These are phyloP conservation scores for Sebastes nivosus DNA, from an alignment of 2,797 vertebrate genomes.

Conservation along the genomic window DNA sequence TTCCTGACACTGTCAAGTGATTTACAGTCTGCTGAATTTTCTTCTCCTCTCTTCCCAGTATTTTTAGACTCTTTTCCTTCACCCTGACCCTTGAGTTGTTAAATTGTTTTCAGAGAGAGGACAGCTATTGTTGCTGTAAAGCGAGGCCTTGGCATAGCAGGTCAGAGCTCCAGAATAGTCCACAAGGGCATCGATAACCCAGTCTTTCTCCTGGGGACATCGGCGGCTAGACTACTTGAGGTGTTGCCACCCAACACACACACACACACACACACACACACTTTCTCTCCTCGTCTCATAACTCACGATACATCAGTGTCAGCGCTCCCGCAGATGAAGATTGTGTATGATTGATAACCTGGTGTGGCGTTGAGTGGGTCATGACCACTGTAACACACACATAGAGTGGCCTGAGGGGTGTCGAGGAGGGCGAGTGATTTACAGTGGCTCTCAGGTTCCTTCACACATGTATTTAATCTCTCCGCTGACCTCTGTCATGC, in stretches of 20 bases:
- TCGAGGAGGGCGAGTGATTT: slow-evolving; percentile 38
- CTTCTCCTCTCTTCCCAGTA: slow-evolving; percentile 2
- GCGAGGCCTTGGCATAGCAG: slow-evolving; percentile 6
- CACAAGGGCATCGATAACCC: slow-evolving; percentile 1
- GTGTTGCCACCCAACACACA: neutral
- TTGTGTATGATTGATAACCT: slow-evolving; percentile 53
- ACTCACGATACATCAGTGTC: slow-evolving; percentile 54
- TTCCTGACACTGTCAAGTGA: slow-evolving; percentile 27
- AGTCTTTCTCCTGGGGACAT: slow-evolving; percentile 5
- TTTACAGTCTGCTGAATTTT: slow-evolving; percentile 30
- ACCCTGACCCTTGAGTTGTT: slow-evolving; percentile 25
- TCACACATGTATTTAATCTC: slow-evolving; percentile 55
- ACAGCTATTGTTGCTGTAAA: slow-evolving; percentile 18
- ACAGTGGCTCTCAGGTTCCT: slow-evolving; percentile 38
- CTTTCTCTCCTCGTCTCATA: slow-evolving; percentile 32
- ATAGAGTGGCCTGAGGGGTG: slow-evolving; percentile 3
- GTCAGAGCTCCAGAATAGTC: slow-evolving; percentile 30
- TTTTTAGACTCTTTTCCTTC: slow-evolving; percentile 20
- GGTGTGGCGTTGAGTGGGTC: slow-evolving; percentile 52
- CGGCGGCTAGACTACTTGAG: slow-evolving; percentile 5
- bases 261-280: neutral
- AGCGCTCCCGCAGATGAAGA: slow-evolving; percentile 32
- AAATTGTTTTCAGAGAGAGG: slow-evolving; percentile 23
- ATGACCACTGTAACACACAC: slow-evolving; percentile 29
- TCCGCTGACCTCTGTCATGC: slow-evolving; percentile 60